Percentiles rank a stretch among this genome's conserved stretches.
Evolutionary conservation across 2,797 vertebrate species (phyloP).

Genomic region (Numenius phaeopus): DNA sequence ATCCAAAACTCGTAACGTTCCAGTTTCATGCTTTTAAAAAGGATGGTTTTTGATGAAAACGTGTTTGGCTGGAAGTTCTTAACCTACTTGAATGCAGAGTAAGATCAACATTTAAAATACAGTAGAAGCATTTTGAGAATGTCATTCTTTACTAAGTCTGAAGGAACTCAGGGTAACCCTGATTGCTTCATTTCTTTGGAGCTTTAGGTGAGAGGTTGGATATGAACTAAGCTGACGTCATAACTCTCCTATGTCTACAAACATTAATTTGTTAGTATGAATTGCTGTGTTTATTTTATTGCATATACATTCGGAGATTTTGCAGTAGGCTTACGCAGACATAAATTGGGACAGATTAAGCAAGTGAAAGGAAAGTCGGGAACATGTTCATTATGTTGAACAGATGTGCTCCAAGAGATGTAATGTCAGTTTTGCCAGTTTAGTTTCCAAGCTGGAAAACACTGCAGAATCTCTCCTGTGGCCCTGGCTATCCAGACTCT

Average conservation of each 20-base stretch:
- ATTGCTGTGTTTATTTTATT: background rate
- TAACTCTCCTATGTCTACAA: background rate
- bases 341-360: background rate
- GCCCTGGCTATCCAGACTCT: background rate
- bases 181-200: background rate
- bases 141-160: background rate
- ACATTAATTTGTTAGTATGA: background rate
- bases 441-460: background rate
- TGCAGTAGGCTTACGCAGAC: background rate
- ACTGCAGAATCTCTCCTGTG: background rate
- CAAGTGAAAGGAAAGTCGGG: background rate
- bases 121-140: constrained; percentile 38
- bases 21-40: background rate
- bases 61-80: background rate
- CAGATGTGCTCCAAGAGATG: background rate
- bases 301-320: background rate
- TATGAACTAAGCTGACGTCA: background rate
- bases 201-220: background rate
- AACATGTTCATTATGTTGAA: background rate
- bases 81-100: background rate
- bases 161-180: constrained; percentile 30
- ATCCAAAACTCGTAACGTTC: background rate
- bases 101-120: constrained; percentile 20
- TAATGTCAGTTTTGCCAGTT: background rate
- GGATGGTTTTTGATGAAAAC: background rate